phyloP scores from a whole-genome alignment of 1,140 invertebrate genomes.

The Myzus persicae region DNA sequence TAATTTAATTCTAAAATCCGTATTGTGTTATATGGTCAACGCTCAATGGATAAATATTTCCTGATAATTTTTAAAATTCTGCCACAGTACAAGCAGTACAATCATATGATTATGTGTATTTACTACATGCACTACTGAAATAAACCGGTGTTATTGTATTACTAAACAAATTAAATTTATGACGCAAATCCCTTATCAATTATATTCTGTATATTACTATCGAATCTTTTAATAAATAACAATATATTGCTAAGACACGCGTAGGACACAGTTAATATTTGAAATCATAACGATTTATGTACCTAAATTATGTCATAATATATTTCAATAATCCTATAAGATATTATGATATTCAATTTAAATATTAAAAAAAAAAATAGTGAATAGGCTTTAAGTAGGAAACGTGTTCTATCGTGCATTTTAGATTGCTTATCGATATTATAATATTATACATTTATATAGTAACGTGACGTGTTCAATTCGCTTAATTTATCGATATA shows the following conservation, averaged over 20 bases:
- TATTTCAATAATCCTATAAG: neutral
- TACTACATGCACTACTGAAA: too few species aligned
- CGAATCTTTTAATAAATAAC: too few species aligned
- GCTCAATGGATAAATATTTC: too few species aligned
- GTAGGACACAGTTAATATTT: neutral
- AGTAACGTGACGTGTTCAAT: neutral
- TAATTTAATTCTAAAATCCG: too few species aligned
- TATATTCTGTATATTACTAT: neutral
- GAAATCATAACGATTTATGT: neutral
- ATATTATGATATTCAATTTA: slow-evolving; percentile 1
- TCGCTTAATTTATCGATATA: neutral
- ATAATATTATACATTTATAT: neutral
- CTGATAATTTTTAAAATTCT: too few species aligned
- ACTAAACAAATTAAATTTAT: neutral
- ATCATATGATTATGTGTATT: too few species aligned
- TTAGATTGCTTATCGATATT: neutral
- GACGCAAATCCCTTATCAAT: neutral
- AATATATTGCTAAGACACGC: neutral
- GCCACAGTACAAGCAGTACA: too few species aligned
- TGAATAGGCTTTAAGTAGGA: neutral
- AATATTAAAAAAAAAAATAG: slow-evolving; percentile 3
- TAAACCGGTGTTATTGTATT: too few species aligned
- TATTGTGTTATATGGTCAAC: too few species aligned
- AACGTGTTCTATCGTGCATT: neutral
- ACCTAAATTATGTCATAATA: neutral